Evolutionary conservation across 2,797 vertebrate genomes (phyloP).

Genomic region (Cetoscarus ocellatus): DNA sequence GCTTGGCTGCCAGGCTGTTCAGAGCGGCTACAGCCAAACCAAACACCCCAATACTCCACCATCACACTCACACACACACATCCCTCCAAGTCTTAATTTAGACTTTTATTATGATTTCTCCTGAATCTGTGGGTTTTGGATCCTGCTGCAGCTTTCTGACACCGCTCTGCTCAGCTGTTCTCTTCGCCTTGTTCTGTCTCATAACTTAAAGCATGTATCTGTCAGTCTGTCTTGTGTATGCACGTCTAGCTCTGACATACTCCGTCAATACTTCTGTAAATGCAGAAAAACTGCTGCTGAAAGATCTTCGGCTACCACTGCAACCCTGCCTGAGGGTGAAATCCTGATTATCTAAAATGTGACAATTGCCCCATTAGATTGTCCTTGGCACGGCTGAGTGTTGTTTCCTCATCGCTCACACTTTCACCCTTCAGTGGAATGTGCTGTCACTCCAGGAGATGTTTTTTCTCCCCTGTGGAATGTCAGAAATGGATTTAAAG

Average conservation of each 20-base stretch:
- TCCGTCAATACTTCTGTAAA: constrained; percentile 6
- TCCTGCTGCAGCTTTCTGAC: constrained; percentile 39
- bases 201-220: constrained; percentile 33
- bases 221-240: constrained; percentile 17
- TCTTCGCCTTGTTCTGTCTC: constrained; percentile 61
- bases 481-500: background rate
- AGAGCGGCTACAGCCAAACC: constrained; percentile 69
- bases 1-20: constrained; percentile 65
- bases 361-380: background rate
- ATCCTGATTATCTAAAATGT: constrained; percentile 19
- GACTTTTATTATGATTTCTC: constrained; percentile 75
- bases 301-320: background rate
- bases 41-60: constrained; percentile 70
- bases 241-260: background rate
- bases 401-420: background rate
- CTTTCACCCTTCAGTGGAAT: constrained; percentile 26
- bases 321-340: background rate
- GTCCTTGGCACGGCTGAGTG: background rate
- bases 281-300: constrained; percentile 15
- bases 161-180: constrained; percentile 66
- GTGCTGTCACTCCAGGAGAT: constrained; percentile 8
- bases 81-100: constrained; percentile 62
- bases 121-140: constrained; percentile 68
- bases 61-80: constrained; percentile 30
- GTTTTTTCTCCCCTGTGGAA: constrained; percentile 8